Evolutionary conservation across 2,797 vertebrate species (phyloP), one percentile per base, ranked within the genome.

Genomic region (Amblyopsis hoosieri): DNA sequence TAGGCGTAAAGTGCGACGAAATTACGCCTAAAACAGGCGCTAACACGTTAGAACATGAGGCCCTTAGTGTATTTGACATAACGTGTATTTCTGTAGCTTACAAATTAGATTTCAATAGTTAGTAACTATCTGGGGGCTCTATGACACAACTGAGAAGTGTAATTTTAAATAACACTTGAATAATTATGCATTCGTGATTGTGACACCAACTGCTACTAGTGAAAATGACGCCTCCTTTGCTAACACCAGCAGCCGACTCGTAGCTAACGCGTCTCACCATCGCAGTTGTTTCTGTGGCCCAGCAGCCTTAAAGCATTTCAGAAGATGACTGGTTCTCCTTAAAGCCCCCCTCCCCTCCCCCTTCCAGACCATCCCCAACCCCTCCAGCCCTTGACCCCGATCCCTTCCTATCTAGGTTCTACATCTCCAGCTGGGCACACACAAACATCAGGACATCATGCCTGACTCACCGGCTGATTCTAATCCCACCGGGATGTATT

Each of bases 401-500:
- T 42, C 7, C 37, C 7, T 29, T 29, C 37, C 37, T 9, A 42
- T 42, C 15, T 62, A 29, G 66, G 58, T 56, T 75, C 71, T 54
- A 54, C 47, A 42, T 42, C 50, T 50, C 47, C 57, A 15, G 71
- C 57, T 52, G 62, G 45, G 12, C 46, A 45, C 42, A 52, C 23
- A 29, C 54, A 62, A 29, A 57, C 60, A 68, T 77, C 63, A 29
- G 37, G 58, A 57, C 37, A 8, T 9, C 1, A 62, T 56, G 15
- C 53, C 49, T 14, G 29, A 58, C 65, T 58, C 67, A 60, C 49
- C 8, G 9, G 7, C 37, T 42, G 37, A 31, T 49, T 62, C 68
- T 90, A 87, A 89, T 90, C 87, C 82, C 51, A 33, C 63, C 61
- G 29, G 76, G 65, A 47, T 69, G 78, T 52, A 58, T 69, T 37